Evolutionary conservation across 1,140 invertebrate species (phyloP).

Genomic region (Meloidogyne hapla): DNA sequence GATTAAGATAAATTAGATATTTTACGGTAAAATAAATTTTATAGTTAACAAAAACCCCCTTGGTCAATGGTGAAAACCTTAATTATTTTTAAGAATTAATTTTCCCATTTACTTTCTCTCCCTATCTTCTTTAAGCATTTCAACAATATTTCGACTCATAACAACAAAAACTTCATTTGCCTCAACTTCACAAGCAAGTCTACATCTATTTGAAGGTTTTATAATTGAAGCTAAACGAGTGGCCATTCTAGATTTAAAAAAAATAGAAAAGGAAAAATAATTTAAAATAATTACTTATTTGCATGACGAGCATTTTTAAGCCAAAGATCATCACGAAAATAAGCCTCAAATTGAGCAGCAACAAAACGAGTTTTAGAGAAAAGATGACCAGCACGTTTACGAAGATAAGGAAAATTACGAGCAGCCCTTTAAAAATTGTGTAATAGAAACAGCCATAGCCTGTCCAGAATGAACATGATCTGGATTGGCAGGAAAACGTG

Average conservation of each 20-base stretch:
- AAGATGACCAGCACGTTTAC: constrained; percentile 30
- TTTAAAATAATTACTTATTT: constrained; percentile 16
- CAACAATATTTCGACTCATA: constrained; percentile 20
- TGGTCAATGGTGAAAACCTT: not conserved
- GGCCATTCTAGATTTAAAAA: constrained; percentile 12
- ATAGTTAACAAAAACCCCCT: too few relatives aligned
- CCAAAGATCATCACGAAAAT: constrained; percentile 30
- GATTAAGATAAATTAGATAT: too few relatives aligned
- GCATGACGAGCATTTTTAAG: constrained; percentile 29
- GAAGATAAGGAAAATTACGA: constrained; percentile 25
- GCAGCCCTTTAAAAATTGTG: constrained; percentile 15
- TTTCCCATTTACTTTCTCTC: constrained; percentile 2
- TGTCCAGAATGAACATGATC: constrained; percentile 29
- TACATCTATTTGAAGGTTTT: constrained; percentile 7
- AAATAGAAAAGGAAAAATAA: not conserved
- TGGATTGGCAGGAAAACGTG: constrained; percentile 13
- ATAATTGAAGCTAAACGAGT: constrained; percentile 14
- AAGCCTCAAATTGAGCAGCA: constrained; percentile 36
- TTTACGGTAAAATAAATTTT: too few relatives aligned
- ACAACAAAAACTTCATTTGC: constrained; percentile 37
- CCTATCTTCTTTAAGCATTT: constrained; percentile 12
- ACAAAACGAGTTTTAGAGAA: constrained; percentile 35
- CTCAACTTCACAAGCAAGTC: constrained; percentile 24
- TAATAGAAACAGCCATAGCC: constrained; percentile 31
- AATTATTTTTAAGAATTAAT: not conserved